These are phyloP conservation scores for Pseudococcus jackbeardsleyi DNA, from an alignment of 2,888 invertebrate species.

Conservation along the genomic window DNA sequence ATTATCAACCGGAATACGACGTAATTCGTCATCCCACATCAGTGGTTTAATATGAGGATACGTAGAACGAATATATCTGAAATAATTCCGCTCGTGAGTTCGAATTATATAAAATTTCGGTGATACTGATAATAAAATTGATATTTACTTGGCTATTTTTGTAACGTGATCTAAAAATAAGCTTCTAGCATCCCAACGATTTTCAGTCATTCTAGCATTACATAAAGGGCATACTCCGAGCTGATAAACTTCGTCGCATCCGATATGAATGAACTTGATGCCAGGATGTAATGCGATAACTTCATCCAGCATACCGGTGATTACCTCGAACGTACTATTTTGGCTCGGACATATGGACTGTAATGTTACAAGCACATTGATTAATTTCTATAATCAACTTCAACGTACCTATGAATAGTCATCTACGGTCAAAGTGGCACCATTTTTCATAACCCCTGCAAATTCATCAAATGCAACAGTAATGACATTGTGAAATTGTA, in stretches of 20 bases:
- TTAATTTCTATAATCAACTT: background rate
- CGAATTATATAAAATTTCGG: background rate
- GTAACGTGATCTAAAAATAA: constrained; percentile 54
- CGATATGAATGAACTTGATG: constrained; percentile 71
- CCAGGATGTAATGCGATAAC: constrained; percentile 69
- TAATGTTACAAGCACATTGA: background rate
- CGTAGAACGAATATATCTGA: constrained; percentile 69
- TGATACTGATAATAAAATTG: no score
- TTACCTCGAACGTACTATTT: constrained; percentile 69
- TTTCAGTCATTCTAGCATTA: constrained; percentile 55
- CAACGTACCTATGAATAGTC: no score
- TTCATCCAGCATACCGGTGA: constrained; percentile 70
- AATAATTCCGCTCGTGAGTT: background rate
- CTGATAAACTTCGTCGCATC: constrained; percentile 71
- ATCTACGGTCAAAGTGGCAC: no score
- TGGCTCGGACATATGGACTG: constrained; percentile 71
- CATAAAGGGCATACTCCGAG: constrained; percentile 70
- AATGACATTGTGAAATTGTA: no score
- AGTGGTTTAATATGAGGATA: constrained; percentile 70
- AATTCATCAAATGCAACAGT: no score
- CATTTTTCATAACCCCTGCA: no score
- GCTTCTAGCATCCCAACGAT: constrained; percentile 20
- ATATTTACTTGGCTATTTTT: constrained; percentile 46
- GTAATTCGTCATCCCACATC: constrained; percentile 75
- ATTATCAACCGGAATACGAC: constrained; percentile 69